Evolutionary conservation across 2,113 vertebrate genomes (phyloP).

Genomic region (Cettia cetti): DNA sequence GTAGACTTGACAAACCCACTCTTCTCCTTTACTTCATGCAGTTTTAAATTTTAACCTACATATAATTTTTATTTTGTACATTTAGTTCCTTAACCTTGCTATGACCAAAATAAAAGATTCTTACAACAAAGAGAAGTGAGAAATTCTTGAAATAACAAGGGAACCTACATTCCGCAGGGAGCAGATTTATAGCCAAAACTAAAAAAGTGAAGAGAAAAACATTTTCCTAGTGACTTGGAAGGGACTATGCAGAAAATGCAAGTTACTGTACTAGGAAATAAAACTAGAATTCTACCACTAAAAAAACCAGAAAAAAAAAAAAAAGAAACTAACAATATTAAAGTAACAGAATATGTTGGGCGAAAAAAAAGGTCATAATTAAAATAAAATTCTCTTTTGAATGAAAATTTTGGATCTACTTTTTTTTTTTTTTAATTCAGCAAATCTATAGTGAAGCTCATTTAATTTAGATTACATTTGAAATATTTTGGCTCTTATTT

Average conservation of each 20-base stretch:
- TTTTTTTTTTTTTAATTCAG: neutral
- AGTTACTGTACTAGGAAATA: neutral
- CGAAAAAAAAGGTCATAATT: neutral
- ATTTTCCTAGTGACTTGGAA: neutral
- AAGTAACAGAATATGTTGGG: neutral
- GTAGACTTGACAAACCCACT: neutral
- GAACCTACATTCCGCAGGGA: neutral
- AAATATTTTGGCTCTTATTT: neutral
- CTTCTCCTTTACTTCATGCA: neutral
- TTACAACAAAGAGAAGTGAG: neutral
- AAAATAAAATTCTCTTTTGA: neutral
- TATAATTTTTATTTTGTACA: neutral
- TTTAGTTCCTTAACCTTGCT: neutral
- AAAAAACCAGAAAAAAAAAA: neutral
- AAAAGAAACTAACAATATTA: neutral
- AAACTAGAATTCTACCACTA: neutral
- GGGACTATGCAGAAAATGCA: neutral
- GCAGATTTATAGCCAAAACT: neutral
- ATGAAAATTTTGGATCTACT: neutral
- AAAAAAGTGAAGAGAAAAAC: neutral
- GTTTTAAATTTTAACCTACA: neutral
- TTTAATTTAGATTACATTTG: neutral
- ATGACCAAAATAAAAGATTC: neutral
- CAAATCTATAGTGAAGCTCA: fast-evolving
- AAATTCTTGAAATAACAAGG: neutral